Conservation (phyloP, 2,797 vertebrate genomes). For the Carduelis carduelis region DNA sequence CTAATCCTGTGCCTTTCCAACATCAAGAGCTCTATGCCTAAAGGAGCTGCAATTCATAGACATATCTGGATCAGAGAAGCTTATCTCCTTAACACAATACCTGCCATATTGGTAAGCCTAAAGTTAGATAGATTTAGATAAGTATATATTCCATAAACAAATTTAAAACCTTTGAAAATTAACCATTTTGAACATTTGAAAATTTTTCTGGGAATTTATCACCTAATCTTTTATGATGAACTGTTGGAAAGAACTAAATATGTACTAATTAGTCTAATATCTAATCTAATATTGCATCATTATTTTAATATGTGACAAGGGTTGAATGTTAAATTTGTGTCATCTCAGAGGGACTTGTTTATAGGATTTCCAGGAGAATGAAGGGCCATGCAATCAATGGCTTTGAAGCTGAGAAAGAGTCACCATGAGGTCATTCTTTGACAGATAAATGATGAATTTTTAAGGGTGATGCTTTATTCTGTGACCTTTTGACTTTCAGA, state of each 20-base stretch:
- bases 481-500: slow-evolving; percentile 68
- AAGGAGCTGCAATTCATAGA: background rate
- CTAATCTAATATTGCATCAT: slow-evolving; percentile 4
- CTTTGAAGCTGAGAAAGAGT: slow-evolving; percentile 52
- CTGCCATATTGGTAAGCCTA: background rate
- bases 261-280: slow-evolving; percentile 23
- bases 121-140: background rate
- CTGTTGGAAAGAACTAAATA: slow-evolving; percentile 8
- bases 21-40: background rate
- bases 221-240: background rate
- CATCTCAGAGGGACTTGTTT: slow-evolving; percentile 56
- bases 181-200: background rate
- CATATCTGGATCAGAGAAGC: background rate
- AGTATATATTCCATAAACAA: background rate
- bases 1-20: slow-evolving; percentile 3
- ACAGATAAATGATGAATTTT: slow-evolving; percentile 72
- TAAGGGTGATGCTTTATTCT: slow-evolving; percentile 52
- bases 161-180: background rate
- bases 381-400: slow-evolving; percentile 69
- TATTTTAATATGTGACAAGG: slow-evolving; percentile 8
- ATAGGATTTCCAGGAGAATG: slow-evolving; percentile 70
- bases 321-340: slow-evolving; percentile 10
- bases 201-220: background rate
- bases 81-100: background rate
- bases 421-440: slow-evolving; percentile 67